Conservation (phyloP, 2,113 vertebrate genomes). For the Burhinus bistriatus region DNA sequence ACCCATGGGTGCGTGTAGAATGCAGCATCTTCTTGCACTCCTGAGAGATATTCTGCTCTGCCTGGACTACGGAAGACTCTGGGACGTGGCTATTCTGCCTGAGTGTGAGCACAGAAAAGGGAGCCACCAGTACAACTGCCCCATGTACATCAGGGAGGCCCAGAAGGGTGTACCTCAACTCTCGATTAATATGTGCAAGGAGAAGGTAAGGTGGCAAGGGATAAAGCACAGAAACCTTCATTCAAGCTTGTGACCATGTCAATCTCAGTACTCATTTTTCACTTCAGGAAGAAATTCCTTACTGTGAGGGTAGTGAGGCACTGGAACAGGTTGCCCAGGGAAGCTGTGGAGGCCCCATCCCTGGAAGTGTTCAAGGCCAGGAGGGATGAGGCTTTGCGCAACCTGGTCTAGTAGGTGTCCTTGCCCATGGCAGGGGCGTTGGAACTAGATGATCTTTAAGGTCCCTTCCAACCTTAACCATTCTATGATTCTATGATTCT, state of each 20-base stretch:
- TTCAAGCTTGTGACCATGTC: not conserved
- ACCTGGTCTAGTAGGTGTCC: too few species aligned
- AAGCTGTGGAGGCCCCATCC: too few species aligned
- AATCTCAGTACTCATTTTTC: not conserved
- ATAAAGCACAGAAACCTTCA: not conserved
- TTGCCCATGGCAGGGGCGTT: too few species aligned
- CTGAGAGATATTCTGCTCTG: not conserved
- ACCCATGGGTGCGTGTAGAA: not conserved
- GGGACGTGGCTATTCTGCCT: not conserved
- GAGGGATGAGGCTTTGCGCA: too few species aligned
- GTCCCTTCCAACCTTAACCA: too few species aligned
- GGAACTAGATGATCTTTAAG: too few species aligned
- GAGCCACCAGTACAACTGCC: not conserved
- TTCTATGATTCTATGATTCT: too few species aligned
- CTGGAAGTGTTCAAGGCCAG: too few species aligned
- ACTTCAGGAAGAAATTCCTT: too few species aligned
- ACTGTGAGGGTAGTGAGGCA: too few species aligned
- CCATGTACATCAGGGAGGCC: not conserved
- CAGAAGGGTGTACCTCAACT: not conserved
- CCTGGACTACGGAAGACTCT: not conserved
- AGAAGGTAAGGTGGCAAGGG: not conserved
- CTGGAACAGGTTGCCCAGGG: too few species aligned
- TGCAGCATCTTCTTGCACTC: not conserved
- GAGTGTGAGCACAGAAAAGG: not conserved
- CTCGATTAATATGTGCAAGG: not conserved